phyloP scores from a whole-genome alignment of 2,113 vertebrate genomes.

The Herpetotheres cachinnans region DNA sequence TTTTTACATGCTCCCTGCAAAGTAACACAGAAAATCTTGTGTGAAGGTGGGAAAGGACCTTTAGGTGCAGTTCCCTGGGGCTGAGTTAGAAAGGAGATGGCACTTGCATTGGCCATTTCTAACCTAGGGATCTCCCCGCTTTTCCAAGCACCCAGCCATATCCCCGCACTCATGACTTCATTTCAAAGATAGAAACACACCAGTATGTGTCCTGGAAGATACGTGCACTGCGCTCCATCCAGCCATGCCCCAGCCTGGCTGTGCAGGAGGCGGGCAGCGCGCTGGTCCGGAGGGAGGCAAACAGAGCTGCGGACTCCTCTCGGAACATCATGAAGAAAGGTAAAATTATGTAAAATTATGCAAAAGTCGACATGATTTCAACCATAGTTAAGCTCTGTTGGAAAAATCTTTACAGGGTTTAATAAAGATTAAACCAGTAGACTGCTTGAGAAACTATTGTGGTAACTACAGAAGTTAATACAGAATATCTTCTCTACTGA shows the following conservation, averaged over 20 bases:
- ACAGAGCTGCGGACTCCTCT: background rate
- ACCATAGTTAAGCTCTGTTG: background rate
- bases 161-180: background rate
- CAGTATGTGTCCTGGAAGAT: background rate
- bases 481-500: background rate
- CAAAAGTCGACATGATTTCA: background rate
- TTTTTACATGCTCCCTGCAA: background rate
- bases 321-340: background rate
- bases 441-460: background rate
- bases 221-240: accelerated
- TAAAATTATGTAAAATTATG: background rate
- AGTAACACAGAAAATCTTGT: background rate
- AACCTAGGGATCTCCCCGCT: background rate
- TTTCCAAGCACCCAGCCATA: background rate
- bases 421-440: background rate
- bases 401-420: background rate
- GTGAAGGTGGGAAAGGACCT: background rate
- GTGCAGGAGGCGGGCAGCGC: background rate
- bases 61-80: background rate
- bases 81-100: background rate
- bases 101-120: background rate
- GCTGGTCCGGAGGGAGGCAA: accelerated
- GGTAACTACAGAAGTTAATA: background rate
- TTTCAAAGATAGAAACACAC: background rate
- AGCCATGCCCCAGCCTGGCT: accelerated